Base-by-base conservation (phyloP, 2,797 vertebrate genomes). In the Pelobates cultripes region DNA sequence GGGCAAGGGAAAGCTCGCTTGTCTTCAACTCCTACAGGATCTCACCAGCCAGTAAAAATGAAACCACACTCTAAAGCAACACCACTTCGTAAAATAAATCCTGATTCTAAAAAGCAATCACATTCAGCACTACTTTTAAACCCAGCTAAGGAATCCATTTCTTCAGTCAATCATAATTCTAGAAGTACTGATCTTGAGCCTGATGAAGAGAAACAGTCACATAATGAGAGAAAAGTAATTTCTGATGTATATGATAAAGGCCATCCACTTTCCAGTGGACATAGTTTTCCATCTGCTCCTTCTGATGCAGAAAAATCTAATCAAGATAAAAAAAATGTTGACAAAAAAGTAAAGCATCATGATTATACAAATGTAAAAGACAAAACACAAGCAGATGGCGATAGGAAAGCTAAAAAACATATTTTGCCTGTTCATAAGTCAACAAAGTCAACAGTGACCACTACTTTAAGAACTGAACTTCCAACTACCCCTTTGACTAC, bases 91-190 rank as follows among this genome's bases (percentile, higher is more conserved):
- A 87, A 85, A 68, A 85, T 83, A 86, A 74, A 87, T 76, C 66
- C 86, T 51, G 90, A 90, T 70, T 89, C 90, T 63, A 88, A 87
- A 10, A 85, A 88, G 4, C 92, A 91, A 82, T 73, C 87, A 89
- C 89, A 81, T 89, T 90, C 8, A 7, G 87, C 73, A 77, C 89
- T 57, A 88, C 84, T 70, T 74, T 88, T 88, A 78, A 41, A 71
- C 42, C 69, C 79, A 47, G 71, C 64, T 67, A 70, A 78, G 42
- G 69, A 13, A 44, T 81, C 81, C 55, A 79, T 90, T 61, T 85
- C 88, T 0, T 89, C 86, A 74, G 82, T 91, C 14, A 91, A 89
- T 5, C 89, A 86, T 40, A 89, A 91, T 79, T 86, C 88, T 66
- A 84, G 77, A 86, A 87, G 73, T 64, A 85, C 86, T 66, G 81